Conservation (phyloP, 2,888 invertebrate species). For the Ethmia dodecea region DNA sequence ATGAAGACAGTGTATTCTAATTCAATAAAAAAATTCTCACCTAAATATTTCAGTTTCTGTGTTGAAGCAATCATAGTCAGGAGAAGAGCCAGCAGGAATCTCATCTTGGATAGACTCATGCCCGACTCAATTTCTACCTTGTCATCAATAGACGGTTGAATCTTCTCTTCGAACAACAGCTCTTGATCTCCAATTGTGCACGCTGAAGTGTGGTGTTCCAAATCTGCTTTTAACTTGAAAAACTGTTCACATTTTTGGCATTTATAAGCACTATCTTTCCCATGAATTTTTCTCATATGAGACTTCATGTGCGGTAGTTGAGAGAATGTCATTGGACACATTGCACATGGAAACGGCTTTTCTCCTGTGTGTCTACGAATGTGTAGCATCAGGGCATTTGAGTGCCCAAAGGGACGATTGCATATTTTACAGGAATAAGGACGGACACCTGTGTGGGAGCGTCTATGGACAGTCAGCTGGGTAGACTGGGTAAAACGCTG, state of each 20-base stretch:
- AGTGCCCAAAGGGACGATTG: constrained; percentile 88
- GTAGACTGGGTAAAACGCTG: constrained; percentile 90
- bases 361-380: constrained; percentile 91
- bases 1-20: constrained; percentile 30
- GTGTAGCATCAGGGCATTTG: constrained; percentile 90
- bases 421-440: constrained; percentile 91
- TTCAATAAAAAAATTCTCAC: constrained; percentile 71
- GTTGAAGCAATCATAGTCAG: constrained; percentile 90
- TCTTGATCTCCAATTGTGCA: constrained; percentile 53
- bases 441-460: constrained; percentile 90
- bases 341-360: constrained; percentile 85
- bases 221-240: constrained; percentile 85
- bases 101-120: constrained; percentile 85
- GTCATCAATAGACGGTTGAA: constrained; percentile 40
- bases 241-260: constrained; percentile 85
- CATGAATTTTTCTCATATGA: constrained; percentile 91
- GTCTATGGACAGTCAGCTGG: constrained; percentile 88
- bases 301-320: constrained; percentile 92
- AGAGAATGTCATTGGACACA: constrained; percentile 86
- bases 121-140: constrained; percentile 61
- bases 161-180: constrained; percentile 38
- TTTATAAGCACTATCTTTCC: constrained; percentile 86
- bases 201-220: constrained; percentile 80
- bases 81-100: constrained; percentile 87
- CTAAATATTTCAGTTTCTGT: constrained; percentile 85